A percentile compares a stretch with the other conserved stretches of the same genome.
Conservation (phyloP, 37 sponge, comb jelly and placozoan species). For the Agelas oroides region DNA sequence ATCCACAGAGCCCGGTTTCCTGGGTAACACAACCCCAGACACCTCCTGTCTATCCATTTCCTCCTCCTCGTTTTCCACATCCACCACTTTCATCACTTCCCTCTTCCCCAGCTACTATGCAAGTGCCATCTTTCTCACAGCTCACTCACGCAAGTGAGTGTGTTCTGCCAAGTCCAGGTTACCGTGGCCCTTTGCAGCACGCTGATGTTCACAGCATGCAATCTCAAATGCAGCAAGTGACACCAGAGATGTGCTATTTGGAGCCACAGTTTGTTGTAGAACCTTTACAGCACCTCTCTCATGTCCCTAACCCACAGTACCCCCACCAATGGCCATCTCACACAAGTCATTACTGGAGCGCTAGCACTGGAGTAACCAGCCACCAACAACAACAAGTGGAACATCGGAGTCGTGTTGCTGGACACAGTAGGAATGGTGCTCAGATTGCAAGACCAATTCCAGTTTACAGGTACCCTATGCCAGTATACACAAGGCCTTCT, state of each 20-base stretch:
- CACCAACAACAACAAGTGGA: background rate
- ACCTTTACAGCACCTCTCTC: too few species aligned
- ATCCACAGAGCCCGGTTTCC: background rate
- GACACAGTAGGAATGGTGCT: too few species aligned
- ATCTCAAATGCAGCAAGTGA: background rate
- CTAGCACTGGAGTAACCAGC: background rate
- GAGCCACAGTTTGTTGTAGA: too few species aligned
- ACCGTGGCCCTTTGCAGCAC: background rate
- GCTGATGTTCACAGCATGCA: background rate
- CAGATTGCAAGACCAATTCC: constrained; percentile 19
- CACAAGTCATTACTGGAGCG: background rate
- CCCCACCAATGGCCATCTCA: too few species aligned
- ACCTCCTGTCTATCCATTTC: constrained; percentile 26
- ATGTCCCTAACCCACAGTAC: too few species aligned
- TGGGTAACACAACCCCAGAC: constrained; percentile 27
- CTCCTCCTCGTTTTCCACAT: constrained; percentile 5
- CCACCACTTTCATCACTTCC: background rate
- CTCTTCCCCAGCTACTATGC: background rate
- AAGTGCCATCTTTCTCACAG: too few species aligned
- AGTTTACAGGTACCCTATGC: background rate
- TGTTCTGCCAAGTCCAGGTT: too few species aligned
- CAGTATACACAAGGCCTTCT: too few species aligned
- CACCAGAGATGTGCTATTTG: too few species aligned
- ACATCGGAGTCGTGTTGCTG: too few species aligned
- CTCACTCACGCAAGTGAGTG: too few species aligned